phyloP scores from a whole-genome alignment of 2,797 vertebrate species.

The Arnoldichthys spilopterus region DNA sequence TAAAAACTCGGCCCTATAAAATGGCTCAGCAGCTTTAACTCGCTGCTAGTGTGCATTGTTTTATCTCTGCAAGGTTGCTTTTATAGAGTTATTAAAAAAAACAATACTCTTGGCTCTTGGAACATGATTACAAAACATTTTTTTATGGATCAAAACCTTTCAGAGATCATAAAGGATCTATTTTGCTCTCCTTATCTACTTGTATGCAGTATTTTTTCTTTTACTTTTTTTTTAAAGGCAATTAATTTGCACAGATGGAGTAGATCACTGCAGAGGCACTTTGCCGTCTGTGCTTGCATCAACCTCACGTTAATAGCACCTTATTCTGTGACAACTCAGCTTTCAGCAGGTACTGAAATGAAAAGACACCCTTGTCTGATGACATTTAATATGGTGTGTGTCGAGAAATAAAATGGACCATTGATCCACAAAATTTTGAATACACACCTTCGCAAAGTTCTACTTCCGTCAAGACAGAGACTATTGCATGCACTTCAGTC shows the following conservation, averaged over 20 bases:
- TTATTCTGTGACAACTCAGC: constrained; percentile 39
- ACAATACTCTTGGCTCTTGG: constrained; percentile 46
- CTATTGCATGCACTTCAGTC: background rate
- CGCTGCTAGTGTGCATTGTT: constrained; percentile 18
- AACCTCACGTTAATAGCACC: constrained; percentile 41
- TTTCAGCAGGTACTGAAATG: constrained; percentile 28
- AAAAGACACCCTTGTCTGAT: constrained; percentile 16
- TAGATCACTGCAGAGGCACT: constrained; percentile 46
- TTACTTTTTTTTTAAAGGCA: constrained; percentile 28
- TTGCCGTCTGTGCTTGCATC: constrained; percentile 46
- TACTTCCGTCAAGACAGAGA: constrained; percentile 21
- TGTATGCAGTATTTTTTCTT: constrained; percentile 40
- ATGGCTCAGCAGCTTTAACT: constrained; percentile 23
- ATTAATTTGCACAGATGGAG: constrained; percentile 56
- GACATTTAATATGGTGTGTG: constrained; percentile 34
- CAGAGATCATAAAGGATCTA: constrained; percentile 59
- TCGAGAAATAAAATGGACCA: constrained; percentile 35
- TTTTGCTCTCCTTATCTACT: constrained; percentile 36
- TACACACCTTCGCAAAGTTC: background rate
- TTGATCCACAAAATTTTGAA: constrained; percentile 32
- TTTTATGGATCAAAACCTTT: constrained; percentile 54
- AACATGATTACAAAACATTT: constrained; percentile 60
- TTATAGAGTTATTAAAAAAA: constrained; percentile 38
- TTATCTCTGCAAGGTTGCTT: constrained; percentile 45
- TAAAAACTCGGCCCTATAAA: constrained; percentile 25